phyloP scores from a whole-genome alignment of 2,797 vertebrate genomes.

The Phalloptychus januarius region DNA sequence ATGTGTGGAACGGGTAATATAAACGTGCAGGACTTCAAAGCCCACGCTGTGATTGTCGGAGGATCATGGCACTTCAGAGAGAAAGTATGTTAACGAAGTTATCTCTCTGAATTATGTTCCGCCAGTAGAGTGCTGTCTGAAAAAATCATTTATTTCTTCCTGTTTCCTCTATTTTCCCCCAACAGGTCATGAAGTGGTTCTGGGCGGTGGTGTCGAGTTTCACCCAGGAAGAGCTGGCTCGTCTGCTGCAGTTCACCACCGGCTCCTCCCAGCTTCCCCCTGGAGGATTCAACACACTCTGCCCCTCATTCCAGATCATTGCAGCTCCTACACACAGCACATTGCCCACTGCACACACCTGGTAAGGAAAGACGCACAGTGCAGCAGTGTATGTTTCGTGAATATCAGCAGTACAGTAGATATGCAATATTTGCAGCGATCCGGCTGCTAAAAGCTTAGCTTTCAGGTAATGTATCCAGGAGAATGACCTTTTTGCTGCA shows the following conservation, averaged over 20 bases:
- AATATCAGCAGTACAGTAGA: background rate
- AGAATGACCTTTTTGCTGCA: background rate
- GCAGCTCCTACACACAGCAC: conserved; percentile 96
- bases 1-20: conserved; percentile 99
- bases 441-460: background rate
- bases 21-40: conserved; percentile 97
- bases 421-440: background rate
- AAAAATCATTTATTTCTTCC: background rate
- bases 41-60: conserved; percentile 95
- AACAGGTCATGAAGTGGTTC: conserved; percentile 99
- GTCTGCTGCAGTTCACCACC: conserved; percentile 97
- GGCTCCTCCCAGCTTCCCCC: conserved; percentile 97
- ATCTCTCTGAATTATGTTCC: background rate
- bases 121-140: background rate
- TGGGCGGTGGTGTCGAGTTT: conserved; percentile 98
- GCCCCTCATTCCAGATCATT: conserved; percentile 98
- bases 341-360: conserved; percentile 97
- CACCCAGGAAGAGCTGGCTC: conserved; percentile 97
- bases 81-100: conserved; percentile 80
- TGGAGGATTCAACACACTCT: conserved; percentile 96
- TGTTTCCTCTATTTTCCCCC: conserved; percentile 5
- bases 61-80: conserved; percentile 98
- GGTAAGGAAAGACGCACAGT: conserved; percentile 78
- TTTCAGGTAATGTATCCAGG: background rate
- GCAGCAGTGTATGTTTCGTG: too few species aligned